Evolutionary conservation across 1,140 invertebrate genomes (phyloP), one percentile per base, ranked within the genome.

Genomic region (Cepaea nemoralis): DNA sequence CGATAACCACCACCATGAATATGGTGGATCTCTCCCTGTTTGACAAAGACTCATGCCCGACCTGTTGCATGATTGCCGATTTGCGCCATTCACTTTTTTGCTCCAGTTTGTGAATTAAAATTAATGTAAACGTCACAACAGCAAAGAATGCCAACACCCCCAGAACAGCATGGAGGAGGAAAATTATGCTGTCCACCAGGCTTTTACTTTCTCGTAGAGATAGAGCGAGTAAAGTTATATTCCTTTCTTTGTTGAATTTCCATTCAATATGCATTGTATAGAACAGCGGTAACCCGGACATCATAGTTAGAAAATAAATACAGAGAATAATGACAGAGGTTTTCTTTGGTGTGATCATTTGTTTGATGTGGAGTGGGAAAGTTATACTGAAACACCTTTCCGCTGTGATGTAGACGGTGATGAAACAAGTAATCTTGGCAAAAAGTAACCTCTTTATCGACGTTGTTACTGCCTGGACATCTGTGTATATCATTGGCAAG

Each of bases 321-420:
- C 8, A 6, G 24, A 39, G 0, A 1, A 70, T 70, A 39, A 70
- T 37, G n/a, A n/a, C 24, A 19, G 10, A 40, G 6, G 69, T 70
- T 70, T 37, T 70, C 8, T 24, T 70, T 39, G 40, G 35, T 6
- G 69, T 70, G 27, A 70, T 70, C 35, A 70, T 70, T 22, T 40
- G 19, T 42, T 27, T 70, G 35, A 70, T 19, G 35, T 39, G 22
- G n/a, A 70, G 24, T 3, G 69, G 69, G 24, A 70, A 70, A 3
- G 24, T 22, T 40, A 70, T 70, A n/a, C 69, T 40, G 3, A 70
- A 22, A 70, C 69, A 70, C 22, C 66, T 10, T n/a, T 69, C 37
- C 35, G 8, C 69, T 42, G 69, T 40, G 27, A 70, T 39, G 24
- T 39, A 70, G 5, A 70, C 35, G 40, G 35, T 70, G 6, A 70